Conservation (phyloP, 2,113 vertebrate genomes). For the Acanthochromis polyacanthus region DNA sequence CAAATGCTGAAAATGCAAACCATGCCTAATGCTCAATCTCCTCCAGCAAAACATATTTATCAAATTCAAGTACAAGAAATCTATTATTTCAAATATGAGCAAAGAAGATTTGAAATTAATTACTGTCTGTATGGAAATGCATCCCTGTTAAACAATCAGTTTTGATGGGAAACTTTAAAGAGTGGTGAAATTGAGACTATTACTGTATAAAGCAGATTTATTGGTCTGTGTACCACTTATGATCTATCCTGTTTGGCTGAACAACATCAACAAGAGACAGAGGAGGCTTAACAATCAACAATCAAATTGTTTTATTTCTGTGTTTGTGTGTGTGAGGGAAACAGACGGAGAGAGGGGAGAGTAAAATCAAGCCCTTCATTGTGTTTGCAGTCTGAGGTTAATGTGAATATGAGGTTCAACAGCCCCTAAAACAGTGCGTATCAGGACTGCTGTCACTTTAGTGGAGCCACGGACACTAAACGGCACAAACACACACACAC, state of each 20-base stretch:
- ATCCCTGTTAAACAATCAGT: conserved; percentile 40
- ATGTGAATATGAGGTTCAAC: conserved; percentile 63
- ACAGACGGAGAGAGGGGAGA: not conserved
- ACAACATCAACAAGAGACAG: conserved; percentile 37
- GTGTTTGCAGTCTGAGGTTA: conserved; percentile 60
- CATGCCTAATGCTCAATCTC: conserved; percentile 39
- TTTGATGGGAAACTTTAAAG: conserved; percentile 55
- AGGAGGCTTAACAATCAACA: conserved; percentile 42
- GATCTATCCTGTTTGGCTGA: conserved; percentile 48
- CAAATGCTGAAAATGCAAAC: conserved; percentile 49
- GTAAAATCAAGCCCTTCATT: conserved; percentile 45
- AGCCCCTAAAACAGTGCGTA: conserved; percentile 44
- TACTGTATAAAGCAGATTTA: conserved; percentile 53
- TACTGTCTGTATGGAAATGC: conserved; percentile 40
- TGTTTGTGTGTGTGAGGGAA: not conserved
- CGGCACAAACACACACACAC: not conserved
- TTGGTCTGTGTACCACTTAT: conserved; percentile 58
- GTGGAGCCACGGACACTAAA: conserved; percentile 32
- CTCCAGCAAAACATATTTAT: conserved; percentile 47
- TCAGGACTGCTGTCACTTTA: conserved; percentile 35
- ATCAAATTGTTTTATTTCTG: conserved; percentile 43
- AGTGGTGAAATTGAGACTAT: conserved; percentile 55
- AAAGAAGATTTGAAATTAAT: conserved; percentile 59
- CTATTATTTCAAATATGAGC: conserved; percentile 58
- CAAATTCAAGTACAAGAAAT: conserved; percentile 60